Percentiles rank a stretch among this genome's conserved stretches.
These are phyloP conservation scores for Cephus rjabovi DNA, from an alignment of 2,888 invertebrate species.

Conservation along the genomic window DNA sequence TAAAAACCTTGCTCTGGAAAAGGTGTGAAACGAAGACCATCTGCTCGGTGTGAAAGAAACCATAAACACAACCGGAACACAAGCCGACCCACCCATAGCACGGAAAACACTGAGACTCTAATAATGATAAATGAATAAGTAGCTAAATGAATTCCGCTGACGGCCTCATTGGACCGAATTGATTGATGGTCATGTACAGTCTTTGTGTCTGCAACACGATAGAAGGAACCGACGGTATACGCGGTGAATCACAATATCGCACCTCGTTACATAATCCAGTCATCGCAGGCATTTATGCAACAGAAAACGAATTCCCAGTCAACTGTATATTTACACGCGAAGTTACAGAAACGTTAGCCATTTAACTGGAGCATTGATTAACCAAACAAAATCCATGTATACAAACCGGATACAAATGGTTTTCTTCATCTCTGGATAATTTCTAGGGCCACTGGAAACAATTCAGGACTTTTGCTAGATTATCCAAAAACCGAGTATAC, in stretches of 20 bases:
- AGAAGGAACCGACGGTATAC: background rate
- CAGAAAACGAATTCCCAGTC: background rate
- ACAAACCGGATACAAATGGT: background rate
- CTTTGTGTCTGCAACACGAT: slow-evolving; percentile 26
- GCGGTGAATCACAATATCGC: slow-evolving; percentile 17
- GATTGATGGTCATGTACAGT: slow-evolving; percentile 53
- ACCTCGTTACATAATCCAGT: slow-evolving; percentile 8
- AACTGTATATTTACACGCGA: background rate
- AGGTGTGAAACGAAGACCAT: slow-evolving; percentile 41
- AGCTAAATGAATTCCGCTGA: slow-evolving; percentile 60
- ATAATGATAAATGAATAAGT: slow-evolving; percentile 66
- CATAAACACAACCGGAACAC: slow-evolving; percentile 22
- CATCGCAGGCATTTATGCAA: background rate
- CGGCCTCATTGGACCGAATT: slow-evolving; percentile 55
- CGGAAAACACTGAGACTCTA: slow-evolving; percentile 43
- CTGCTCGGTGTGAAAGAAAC: slow-evolving; percentile 33
- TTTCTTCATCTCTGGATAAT: background rate
- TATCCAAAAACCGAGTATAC: background rate
- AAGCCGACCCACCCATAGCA: slow-evolving; percentile 10
- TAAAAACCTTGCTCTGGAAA: background rate
- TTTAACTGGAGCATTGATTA: background rate
- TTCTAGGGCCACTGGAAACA: background rate
- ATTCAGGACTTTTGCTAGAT: background rate
- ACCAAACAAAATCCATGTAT: background rate
- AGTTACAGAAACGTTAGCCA: background rate